Base-by-base conservation (phyloP, 2,113 vertebrate species). In the Cynocephalus volans region DNA sequence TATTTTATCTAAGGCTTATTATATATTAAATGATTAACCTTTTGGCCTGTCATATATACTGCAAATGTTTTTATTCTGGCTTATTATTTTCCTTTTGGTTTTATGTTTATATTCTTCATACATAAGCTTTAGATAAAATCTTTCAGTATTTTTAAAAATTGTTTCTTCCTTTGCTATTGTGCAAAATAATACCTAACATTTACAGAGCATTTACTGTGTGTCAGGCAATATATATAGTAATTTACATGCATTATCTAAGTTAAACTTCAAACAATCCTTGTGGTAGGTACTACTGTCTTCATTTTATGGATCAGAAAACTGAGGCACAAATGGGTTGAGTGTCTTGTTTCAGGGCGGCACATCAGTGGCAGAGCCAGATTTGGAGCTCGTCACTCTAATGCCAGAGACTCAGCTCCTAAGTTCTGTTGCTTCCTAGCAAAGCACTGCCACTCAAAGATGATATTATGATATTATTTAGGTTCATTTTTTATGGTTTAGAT, bases 81-180 rank as follows among this genome's bases (percentile, higher is more conserved):
- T 94, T 92, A 28, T 81, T 92, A 48, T n/a, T 94, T 92, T 72
- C 17, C 79, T 70, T 56, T 90, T 82, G 52, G 87, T 60, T 84
- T 77, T 67, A 45, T 82, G 67, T 95, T 88, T 15, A 15, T 54
- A 77, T 91, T 95, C 58, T 89, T 73, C 14, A 79, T 54, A 41
- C 14, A 60, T 65, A 65, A 73, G 3, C 26, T 91, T 79, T 36
- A 67, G 26, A 64, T 45, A 52, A 84, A 95, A 12, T 89, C 13
- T 48, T 92, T 95, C 8, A 54, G n/a, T 81, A 31, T 31, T 84
- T 96, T 80, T 13, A 48, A 41, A 41, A 64, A 88, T 67, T 19
- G 26, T 45, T 87, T 84, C 54, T 86, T 54, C 24, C 70, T 88
- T 90, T 85, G 50, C 26, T 93, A 52, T 62, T 45, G 2, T 58